Evolutionary conservation across 1,140 invertebrate genomes (phyloP), one percentile per base, ranked within the genome.

Genomic region (Pogonomyrmex barbatus): DNA sequence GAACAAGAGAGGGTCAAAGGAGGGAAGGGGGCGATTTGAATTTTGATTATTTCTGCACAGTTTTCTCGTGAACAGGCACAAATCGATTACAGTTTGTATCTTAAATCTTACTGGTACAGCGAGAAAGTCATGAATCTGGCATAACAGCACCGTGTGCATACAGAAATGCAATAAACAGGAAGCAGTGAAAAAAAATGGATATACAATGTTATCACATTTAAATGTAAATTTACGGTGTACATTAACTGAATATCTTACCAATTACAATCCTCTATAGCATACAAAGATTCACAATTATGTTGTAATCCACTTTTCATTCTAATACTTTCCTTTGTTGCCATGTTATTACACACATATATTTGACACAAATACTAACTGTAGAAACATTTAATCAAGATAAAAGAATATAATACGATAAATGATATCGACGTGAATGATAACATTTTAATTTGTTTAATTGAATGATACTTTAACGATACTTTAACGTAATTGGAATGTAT

Each of bases 21-120:
- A 9, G 17, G 56, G 60, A 67, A 73, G 24, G 24, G 24, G 24
- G 24, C 56, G 70, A 84, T 84, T 75, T 84, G 81, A 77, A 85
- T 85, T 85, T 85, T 73, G 62, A 77, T 85, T 77, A 78, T 78
- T 76, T 33, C 50, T 56, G 58, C 65, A 50, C 50, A 58, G 50
- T 70, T 81, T 81, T 14, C 65, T 81, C 14, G 50, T 62, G 77
- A 36, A 79, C 47, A 24, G 36, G 63, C 47, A 36, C 52, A 24
- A 56, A 68, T 81, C 65, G 78, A 45, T 81, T 45, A 60, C 52
- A 24, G 47, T 67, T 81, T 56, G 78, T 24, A 24, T 58, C 78
- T 70, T 70, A 58, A 70, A 81, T 81, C 63, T 56, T 52, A 56
- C 45, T 14, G 36, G 10, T 12, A 33, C 14, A 39, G 30, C 58